Percentiles rank a stretch among this genome's conserved stretches.
Evolutionary conservation across 1,140 invertebrate species (phyloP).

Genomic region (Physella acuta): DNA sequence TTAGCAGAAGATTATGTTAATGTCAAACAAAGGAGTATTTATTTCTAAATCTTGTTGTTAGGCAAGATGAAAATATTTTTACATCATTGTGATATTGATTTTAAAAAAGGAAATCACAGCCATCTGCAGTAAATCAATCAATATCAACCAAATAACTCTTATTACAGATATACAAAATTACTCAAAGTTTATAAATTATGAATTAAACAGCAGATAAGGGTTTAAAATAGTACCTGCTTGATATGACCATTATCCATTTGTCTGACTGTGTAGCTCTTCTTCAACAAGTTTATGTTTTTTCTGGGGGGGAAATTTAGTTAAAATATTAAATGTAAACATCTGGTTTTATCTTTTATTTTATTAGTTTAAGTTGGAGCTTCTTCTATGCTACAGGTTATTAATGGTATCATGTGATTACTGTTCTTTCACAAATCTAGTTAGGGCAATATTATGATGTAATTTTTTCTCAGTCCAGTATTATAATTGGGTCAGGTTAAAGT

Average conservation of each 20-base stretch:
- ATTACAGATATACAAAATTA: not conserved
- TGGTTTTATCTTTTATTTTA: not conserved
- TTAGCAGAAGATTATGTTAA: too few relatives aligned
- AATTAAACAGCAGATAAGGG: not conserved
- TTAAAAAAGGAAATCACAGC: too few relatives aligned
- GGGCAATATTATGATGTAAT: not conserved
- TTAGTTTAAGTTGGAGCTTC: not conserved
- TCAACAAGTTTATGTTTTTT: slow-evolving; percentile 46
- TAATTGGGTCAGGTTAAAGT: not conserved
- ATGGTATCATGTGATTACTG: not conserved
- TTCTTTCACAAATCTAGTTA: not conserved
- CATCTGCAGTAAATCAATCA: too few relatives aligned
- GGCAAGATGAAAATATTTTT: too few relatives aligned
- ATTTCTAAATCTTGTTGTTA: too few relatives aligned
- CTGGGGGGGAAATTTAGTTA: slow-evolving; percentile 30
- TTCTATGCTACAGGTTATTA: not conserved
- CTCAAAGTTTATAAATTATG: not conserved
- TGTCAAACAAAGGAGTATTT: too few relatives aligned
- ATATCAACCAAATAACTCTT: too few relatives aligned
- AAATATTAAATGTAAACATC: not conserved
- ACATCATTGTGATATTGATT: too few relatives aligned
- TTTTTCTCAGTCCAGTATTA: not conserved
- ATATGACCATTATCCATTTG: slow-evolving; percentile 44
- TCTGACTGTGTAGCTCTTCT: slow-evolving; percentile 40
- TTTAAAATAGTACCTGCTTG: slow-evolving; percentile 27